Evolutionary conservation across 2,113 vertebrate genomes (phyloP), one percentile per base, ranked within the genome.

Genomic region (Oryzias melastigma): DNA sequence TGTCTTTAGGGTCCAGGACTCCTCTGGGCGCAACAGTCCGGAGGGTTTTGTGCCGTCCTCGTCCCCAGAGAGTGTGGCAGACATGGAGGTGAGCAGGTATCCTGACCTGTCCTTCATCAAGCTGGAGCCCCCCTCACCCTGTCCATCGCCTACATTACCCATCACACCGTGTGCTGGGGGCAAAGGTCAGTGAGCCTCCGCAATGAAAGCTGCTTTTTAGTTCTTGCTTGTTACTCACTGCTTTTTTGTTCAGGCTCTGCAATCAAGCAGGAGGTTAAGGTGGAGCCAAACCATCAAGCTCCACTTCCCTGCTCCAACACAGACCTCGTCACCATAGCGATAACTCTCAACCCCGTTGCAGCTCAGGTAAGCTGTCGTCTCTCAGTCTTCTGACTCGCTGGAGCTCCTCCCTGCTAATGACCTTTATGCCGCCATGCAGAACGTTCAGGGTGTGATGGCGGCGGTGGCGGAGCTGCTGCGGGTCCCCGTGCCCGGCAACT

Each of bases 41-140:
- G 95, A 98, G 56, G 89, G 95, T 74, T 98, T 93, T 47, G 91
- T 99, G 41, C 95, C 95, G 3, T 97, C 97, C 0, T 99, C 97
- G 1, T 98, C 97, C 69, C 97, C 97, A 0, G 97, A 99, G 85
- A 98, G 97, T 0, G 93, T 95, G 63, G 89, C 91, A 7, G 95
- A 95, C 52, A 73, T 88, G 73, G 96, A 97, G 85, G 89, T 98
- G 60, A 95, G 94, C 82, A 86, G 95, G 20, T 99, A 95, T 65
- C 97, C 97, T 0, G 94, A 98, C 82, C 75, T 98, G 73, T 95
- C 96, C 0, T 74, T 92, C 25, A 91, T 99, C 56, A 98, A 98
- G 35, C 92, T 95, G 84, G 96, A 98, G 81, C 93, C 90, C 1
- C 94, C 91, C 0, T 97, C 98, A 1, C 95, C 95, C 0, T 91